Evolutionary conservation across 2,888 invertebrate genomes (phyloP).

Genomic region (Eupithecia subumbrata): DNA sequence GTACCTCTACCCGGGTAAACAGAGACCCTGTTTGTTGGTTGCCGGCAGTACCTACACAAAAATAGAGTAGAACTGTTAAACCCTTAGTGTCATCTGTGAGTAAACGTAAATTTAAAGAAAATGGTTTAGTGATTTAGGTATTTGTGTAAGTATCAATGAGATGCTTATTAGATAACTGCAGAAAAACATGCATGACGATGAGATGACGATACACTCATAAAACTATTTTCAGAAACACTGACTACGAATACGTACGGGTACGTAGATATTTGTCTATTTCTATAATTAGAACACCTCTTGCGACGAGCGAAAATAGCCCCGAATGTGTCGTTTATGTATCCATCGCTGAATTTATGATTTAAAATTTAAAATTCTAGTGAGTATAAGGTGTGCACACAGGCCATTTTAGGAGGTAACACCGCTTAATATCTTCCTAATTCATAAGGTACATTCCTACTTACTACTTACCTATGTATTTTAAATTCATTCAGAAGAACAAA

Average conservation of each 20-base stretch:
- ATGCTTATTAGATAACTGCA: slow-evolving; percentile 1
- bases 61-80: not conserved
- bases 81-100: not conserved
- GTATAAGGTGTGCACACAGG: not conserved
- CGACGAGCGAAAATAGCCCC: slow-evolving; percentile 62
- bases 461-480: too few species aligned
- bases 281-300: slow-evolving; percentile 67
- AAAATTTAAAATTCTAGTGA: not conserved
- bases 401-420: not conserved
- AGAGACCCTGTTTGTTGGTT: not conserved
- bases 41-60: not conserved
- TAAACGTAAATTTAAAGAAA: not conserved
- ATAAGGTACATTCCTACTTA: too few species aligned
- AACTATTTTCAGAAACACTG: slow-evolving; percentile 58
- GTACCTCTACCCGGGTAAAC: not conserved
- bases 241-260: slow-evolving; percentile 53
- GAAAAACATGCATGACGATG: slow-evolving; percentile 48
- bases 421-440: too few species aligned
- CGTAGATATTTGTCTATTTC: slow-evolving; percentile 60
- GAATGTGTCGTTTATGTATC: slow-evolving; percentile 39
- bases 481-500: too few species aligned
- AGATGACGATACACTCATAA: slow-evolving; percentile 57
- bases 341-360: slow-evolving; percentile 21
- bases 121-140: not conserved
- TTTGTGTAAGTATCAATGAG: slow-evolving; percentile 6